Evolutionary conservation across 2,888 invertebrate genomes (phyloP).

Genomic region (Cancer borealis): DNA sequence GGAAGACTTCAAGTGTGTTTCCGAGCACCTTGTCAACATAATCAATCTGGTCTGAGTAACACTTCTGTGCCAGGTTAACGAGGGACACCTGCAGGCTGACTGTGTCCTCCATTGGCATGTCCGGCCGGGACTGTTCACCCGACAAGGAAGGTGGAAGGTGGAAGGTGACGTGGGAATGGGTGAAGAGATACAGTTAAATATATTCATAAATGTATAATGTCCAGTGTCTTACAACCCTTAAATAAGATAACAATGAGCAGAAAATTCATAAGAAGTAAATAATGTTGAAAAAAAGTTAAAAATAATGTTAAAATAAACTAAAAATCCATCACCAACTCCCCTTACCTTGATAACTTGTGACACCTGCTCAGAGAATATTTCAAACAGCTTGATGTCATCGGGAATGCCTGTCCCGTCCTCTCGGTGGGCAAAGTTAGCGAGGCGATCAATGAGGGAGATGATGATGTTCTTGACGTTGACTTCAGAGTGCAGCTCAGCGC

Average conservation of each 20-base stretch:
- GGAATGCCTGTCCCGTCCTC: slow-evolving; percentile 84
- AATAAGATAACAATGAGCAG: too few relatives aligned
- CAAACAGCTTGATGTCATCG: slow-evolving; percentile 95
- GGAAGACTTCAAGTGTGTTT: slow-evolving; percentile 93
- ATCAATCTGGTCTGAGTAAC: slow-evolving; percentile 95
- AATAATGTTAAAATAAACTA: neutral
- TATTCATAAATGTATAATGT: too few relatives aligned
- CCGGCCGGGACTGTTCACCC: slow-evolving; percentile 88
- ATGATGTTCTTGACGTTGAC: slow-evolving; percentile 99
- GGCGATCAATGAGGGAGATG: slow-evolving; percentile 95
- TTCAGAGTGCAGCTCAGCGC: slow-evolving; percentile 95
- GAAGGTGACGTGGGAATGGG: neutral
- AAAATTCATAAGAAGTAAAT: too few relatives aligned
- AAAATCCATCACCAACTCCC: neutral
- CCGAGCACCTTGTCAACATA: slow-evolving; percentile 97
- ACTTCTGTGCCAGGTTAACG: slow-evolving; percentile 95
- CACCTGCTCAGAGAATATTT: slow-evolving; percentile 98
- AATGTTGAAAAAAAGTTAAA: too few relatives aligned
- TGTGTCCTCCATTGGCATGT: slow-evolving; percentile 97
- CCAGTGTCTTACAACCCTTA: too few relatives aligned
- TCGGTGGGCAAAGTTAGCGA: slow-evolving; percentile 91
- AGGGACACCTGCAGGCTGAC: slow-evolving; percentile 96
- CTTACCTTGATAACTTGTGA: slow-evolving; percentile 93
- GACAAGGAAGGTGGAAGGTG: neutral
- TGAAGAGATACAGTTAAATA: too few relatives aligned